Evolutionary conservation across 2,797 vertebrate genomes (phyloP), one percentile per base, ranked within the genome.

Genomic region (Leucoraja ocellata): DNA sequence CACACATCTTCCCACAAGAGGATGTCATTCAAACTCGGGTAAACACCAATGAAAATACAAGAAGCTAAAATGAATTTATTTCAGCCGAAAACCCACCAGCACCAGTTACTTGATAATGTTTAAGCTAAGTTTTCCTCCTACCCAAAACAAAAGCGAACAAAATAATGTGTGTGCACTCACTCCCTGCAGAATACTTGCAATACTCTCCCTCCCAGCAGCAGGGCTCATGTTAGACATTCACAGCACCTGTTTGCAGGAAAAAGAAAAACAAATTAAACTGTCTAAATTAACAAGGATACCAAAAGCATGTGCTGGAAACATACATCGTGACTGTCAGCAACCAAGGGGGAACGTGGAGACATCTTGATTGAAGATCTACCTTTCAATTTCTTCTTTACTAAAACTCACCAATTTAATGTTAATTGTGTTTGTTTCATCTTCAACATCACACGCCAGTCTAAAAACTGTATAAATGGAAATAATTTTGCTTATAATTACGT

Each of bases 191-290:
- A 46, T 90, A 68, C n/a, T 11, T 73, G 71, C 23, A 65, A 18
- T n/a, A 4, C 84, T 65, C 61, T 90, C 9, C 4, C 28, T 83
- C 80, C 46, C 80, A 83, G 61, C 8, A 90, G 28, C n/a, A 68
- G 11, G 14, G 61, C 79, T 36, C 61, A 86, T 86, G 28, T 84
- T 21, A 84, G 13, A 61, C 58, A 13, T 32, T 86, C 58, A 65
- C 14, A 90, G 86, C n/a, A 36, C 28, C n/a, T 90, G 32, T 68
- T 90, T 68, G 3, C 1, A 36, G 25, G 54, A 61, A 21, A 14
- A 79, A 84, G 77, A n/a, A 79, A 84, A 61, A 61, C 86, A 90
- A 90, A 90, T 68, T 83, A 46, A 46, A 46, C 39, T 46, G 39
- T 46, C 39, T 46, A 46, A 46, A 46, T 46, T 46, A 4, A 10